Evolutionary conservation across 2,888 invertebrate genomes (phyloP).

Genomic region (Trypoxylon attenuatum): DNA sequence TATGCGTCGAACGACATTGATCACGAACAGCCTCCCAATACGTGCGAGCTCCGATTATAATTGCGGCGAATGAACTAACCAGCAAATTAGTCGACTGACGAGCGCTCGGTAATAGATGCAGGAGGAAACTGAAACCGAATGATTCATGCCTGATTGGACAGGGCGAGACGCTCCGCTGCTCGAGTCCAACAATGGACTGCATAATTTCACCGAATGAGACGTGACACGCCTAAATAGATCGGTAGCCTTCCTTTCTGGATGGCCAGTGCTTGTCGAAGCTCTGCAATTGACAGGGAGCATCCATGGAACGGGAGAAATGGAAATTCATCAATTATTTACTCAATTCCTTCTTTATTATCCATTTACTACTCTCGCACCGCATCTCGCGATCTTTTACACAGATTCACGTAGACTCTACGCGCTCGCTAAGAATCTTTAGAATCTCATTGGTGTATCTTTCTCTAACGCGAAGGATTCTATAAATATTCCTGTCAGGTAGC

Average conservation of each 20-base stretch:
- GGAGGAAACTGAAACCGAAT: slow-evolving; percentile 64
- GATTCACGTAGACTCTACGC: no score
- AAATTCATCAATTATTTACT: no score
- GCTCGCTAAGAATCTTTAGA: no score
- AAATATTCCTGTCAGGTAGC: no score
- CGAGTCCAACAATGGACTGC: slow-evolving; percentile 56
- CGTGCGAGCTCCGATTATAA: slow-evolving; percentile 39
- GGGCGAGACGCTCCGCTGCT: slow-evolving; percentile 58
- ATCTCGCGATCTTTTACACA: no score
- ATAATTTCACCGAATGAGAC: slow-evolving; percentile 60
- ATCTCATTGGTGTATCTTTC: no score
- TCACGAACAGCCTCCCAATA: slow-evolving; percentile 1
- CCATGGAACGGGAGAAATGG: no score
- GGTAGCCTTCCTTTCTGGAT: slow-evolving; percentile 36
- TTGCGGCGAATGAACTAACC: slow-evolving; percentile 60
- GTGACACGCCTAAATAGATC: slow-evolving; percentile 40
- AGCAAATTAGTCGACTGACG: slow-evolving; percentile 66
- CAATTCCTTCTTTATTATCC: no score
- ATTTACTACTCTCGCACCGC: no score
- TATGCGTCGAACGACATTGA: neutral
- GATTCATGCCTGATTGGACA: slow-evolving; percentile 63
- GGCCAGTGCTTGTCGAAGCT: slow-evolving; percentile 17
- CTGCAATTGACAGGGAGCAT: neutral
- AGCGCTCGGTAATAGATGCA: slow-evolving; percentile 60
- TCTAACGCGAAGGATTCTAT: no score